Base-by-base conservation (phyloP, 2,797 vertebrate species). In the Catostomus latipinnis region DNA sequence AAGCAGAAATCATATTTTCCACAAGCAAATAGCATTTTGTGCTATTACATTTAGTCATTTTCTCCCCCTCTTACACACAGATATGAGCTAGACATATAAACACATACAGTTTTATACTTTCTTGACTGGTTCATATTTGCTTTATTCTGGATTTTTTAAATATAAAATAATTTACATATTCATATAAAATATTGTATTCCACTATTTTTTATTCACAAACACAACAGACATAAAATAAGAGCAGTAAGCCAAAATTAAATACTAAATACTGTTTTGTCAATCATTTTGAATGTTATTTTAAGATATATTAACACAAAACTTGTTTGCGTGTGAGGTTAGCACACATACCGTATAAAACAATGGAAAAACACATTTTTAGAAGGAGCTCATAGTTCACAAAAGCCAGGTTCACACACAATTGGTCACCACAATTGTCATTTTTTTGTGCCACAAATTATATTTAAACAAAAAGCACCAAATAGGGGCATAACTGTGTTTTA, bases 81-180 rank as follows among this genome's bases (percentile, higher is more conserved):
- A 34, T 34, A 34, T 34, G 34, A 34, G 34, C 34, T 34, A 34
- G 34, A 34, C 34, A 34, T 34, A 34, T 34, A 34, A 34, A 34
- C 34, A 34, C 2, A 34, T 34, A 34, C 10, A 53, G 16, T 56
- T 75, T 5, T 9, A 45, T 46, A 22, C 11, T 49, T 8, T 65
- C 50, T 45, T 1, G 6, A 53, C 12, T 22, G 7, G 13, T 77
- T 61, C 56, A 53, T 6, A 68, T 67, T 6, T 34, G 0, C 43
- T 78, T 78, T 78, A 63, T 71, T 78, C 13, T 34, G 34, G 34
- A 1, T 48, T 13, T 14, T 56, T 11, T 3, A 34, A 3, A 34
- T 65, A 43, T 65, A 6, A 56, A 4, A 66, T 75, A 62, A 78
- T 71, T 71, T 63, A 71, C 76, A 71, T 78, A 54, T 61, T 71